phyloP scores from a whole-genome alignment of 2,797 vertebrate species.

The Phrynocephalus vlangalii region DNA sequence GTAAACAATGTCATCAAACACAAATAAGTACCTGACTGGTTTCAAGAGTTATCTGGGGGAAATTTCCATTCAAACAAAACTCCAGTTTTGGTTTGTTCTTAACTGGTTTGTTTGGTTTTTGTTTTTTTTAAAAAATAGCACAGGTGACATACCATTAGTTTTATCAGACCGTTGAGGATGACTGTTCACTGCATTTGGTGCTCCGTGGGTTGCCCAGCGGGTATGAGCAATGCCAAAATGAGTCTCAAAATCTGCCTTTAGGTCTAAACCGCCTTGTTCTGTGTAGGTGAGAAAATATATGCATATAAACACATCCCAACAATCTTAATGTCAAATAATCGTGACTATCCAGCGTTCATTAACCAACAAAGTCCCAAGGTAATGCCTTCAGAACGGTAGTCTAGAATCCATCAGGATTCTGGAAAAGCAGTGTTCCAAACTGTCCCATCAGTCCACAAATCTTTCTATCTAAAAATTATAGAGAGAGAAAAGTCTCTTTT shows the following conservation, averaged over 20 bases:
- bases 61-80: not conserved
- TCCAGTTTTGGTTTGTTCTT: not conserved
- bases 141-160: constrained; percentile 82
- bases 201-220: constrained; percentile 96
- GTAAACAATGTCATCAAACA: not conserved
- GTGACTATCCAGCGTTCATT: too few relatives aligned
- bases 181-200: constrained; percentile 90
- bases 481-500: too few relatives aligned
- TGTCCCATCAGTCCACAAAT: too few relatives aligned
- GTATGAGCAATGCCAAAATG: constrained; percentile 97
- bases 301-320: not conserved
- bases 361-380: constrained; percentile 18
- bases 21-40: not conserved
- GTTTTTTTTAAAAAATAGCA: not conserved
- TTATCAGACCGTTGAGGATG: constrained; percentile 96
- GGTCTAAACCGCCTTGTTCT: constrained; percentile 90
- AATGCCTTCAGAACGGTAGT: too few relatives aligned
- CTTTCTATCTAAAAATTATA: too few relatives aligned
- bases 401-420: too few relatives aligned
- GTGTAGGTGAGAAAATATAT: constrained; percentile 51
- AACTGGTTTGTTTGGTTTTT: not conserved
- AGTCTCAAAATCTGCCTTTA: constrained; percentile 86
- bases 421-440: too few relatives aligned
- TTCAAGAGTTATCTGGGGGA: not conserved
- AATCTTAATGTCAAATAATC: not conserved